phyloP scores from a whole-genome alignment of 2,113 vertebrate species.

The Pluvianellus socialis region DNA sequence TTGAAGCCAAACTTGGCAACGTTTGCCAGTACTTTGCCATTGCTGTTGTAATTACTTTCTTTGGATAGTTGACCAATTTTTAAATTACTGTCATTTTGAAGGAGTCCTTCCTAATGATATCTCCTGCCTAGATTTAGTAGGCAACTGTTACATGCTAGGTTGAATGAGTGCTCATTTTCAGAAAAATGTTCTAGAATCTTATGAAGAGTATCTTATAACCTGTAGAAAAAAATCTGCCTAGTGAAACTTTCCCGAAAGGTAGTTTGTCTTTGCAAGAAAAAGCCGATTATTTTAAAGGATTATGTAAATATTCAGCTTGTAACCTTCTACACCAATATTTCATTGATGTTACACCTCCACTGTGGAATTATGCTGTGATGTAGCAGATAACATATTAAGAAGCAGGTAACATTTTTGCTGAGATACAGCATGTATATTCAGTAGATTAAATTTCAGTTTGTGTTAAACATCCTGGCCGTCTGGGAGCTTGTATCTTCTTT shows the following conservation, averaged over 20 bases:
- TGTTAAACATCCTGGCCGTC: not conserved
- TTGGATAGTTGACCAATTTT: not conserved
- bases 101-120: not conserved
- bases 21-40: not conserved
- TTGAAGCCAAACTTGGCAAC: not conserved
- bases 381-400: not conserved
- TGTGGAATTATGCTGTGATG: not conserved
- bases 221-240: not conserved
- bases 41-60: not conserved
- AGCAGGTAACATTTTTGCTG: not conserved
- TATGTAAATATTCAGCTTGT: slow-evolving; percentile 54
- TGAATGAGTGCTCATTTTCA: slow-evolving; percentile 53
- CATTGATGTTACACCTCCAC: not conserved
- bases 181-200: slow-evolving; percentile 37
- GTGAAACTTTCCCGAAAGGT: slow-evolving; percentile 3
- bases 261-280: slow-evolving; percentile 45
- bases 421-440: not conserved
- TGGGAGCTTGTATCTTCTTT: not conserved
- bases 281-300: slow-evolving; percentile 65
- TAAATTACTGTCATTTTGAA: not conserved
- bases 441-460: slow-evolving; percentile 6
- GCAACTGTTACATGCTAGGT: not conserved
- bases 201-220: not conserved
- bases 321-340: slow-evolving; percentile 2
- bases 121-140: slow-evolving; percentile 28